A percentile compares a stretch with the other conserved stretches of the same genome.
phyloP scores from a whole-genome alignment of 92 coral and sea anemone species.

The Actinostola sp. region DNA sequence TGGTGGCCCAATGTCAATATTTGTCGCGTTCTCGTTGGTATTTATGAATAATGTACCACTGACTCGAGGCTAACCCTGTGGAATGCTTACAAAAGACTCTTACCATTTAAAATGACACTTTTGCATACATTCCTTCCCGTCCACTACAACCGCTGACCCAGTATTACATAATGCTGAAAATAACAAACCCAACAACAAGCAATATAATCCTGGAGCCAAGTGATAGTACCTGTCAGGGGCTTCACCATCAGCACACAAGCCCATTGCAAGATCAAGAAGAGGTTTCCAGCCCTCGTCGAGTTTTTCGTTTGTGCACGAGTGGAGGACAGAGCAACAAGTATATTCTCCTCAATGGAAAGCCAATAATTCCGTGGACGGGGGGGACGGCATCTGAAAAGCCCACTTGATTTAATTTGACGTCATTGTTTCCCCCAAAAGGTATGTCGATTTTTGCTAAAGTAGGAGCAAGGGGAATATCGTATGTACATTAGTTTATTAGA shows the following conservation, averaged over 20 bases:
- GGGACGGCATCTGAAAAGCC: constrained; percentile 66
- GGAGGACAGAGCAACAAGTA: constrained; percentile 2
- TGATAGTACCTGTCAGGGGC: constrained; percentile 62
- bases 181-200: constrained; percentile 61
- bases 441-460: too few species aligned
- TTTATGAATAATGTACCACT: too few species aligned
- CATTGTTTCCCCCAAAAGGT: constrained; percentile 56
- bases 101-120: too few species aligned
- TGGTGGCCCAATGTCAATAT: too few species aligned
- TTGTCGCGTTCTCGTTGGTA: too few species aligned
- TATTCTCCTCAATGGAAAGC: constrained; percentile 56
- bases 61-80: too few species aligned
- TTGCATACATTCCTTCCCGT: too few species aligned
- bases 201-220: constrained; percentile 49
- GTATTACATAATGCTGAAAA: constrained; percentile 72
- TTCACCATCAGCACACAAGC: constrained; percentile 55
- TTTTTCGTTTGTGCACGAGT: constrained; percentile 56
- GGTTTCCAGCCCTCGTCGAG: constrained; percentile 65
- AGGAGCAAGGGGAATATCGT: too few species aligned
- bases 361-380: constrained; percentile 6
- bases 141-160: constrained; percentile 56
- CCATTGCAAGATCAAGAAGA: constrained; percentile 74
- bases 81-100: too few species aligned
- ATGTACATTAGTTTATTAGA: too few species aligned
- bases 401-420: constrained; percentile 52